Evolutionary conservation across 2,113 vertebrate species (phyloP).

Genomic region (Mus spicilegus): DNA sequence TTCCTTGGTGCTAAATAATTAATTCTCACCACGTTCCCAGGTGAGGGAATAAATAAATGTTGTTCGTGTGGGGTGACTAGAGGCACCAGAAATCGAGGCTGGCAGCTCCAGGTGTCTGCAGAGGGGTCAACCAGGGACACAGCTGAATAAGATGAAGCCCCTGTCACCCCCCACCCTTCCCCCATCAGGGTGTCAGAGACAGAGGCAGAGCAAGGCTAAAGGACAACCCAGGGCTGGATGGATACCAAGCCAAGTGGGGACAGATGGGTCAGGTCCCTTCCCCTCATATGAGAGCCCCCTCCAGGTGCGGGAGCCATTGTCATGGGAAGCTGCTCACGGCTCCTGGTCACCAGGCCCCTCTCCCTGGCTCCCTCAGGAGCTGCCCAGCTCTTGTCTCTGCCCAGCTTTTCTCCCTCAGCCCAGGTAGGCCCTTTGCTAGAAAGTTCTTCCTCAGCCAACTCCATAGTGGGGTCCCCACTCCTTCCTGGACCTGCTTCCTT

Average conservation of each 20-base stretch:
- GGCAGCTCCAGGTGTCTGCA: neutral
- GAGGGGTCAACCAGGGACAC: constrained; percentile 8
- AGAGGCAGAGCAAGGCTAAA: neutral
- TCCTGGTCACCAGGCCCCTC: neutral
- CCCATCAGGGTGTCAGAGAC: neutral
- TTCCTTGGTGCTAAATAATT: constrained; percentile 69
- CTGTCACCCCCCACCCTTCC: neutral
- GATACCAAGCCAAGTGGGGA: too few relatives aligned
- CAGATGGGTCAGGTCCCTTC: neutral
- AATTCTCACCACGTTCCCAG: constrained; percentile 66
- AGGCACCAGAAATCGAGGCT: neutral
- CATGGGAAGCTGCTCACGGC: neutral
- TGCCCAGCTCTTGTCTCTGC: too few relatives aligned
- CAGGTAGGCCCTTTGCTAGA: too few relatives aligned
- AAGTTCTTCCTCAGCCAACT: neutral
- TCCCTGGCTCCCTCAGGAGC: neutral
- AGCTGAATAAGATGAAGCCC: neutral
- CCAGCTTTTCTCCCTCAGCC: neutral
- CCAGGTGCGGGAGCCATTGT: neutral
- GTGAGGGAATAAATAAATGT: constrained; percentile 76
- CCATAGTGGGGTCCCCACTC: neutral
- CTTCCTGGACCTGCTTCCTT: neutral
- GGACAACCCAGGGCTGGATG: neutral
- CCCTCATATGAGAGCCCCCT: neutral
- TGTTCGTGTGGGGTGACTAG: constrained; percentile 46